These are phyloP conservation scores for Watersipora subatra DNA, from an alignment of 1,140 invertebrate species.

Conservation along the genomic window DNA sequence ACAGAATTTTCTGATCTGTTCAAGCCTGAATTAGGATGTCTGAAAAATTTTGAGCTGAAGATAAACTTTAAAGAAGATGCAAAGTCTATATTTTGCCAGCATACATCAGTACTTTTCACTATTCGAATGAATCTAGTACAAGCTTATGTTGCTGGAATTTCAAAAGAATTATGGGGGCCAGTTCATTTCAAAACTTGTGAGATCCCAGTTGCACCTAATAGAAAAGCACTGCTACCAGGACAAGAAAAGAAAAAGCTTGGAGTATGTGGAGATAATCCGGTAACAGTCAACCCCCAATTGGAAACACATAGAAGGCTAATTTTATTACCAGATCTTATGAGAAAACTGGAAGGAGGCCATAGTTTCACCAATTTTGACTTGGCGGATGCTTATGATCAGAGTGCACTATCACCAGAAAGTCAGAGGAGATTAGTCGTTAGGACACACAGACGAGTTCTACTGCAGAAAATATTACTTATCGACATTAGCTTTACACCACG, in stretches of 20 bases:
- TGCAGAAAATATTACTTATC: constrained; percentile 7
- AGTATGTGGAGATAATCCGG: background rate
- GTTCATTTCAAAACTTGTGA: too few relatives aligned
- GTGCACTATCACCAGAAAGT: background rate
- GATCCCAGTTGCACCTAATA: too few relatives aligned
- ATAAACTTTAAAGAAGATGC: constrained; percentile 11
- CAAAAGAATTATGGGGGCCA: constrained; percentile 9
- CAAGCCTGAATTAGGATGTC: constrained; percentile 7
- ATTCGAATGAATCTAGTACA: background rate
- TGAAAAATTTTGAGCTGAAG: constrained; percentile 10
- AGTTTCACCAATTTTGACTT: background rate
- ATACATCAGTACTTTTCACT: background rate
- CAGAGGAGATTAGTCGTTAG: background rate
- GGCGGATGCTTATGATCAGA: background rate
- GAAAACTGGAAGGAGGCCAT: constrained; percentile 4
- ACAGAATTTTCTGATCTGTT: constrained; percentile 4
- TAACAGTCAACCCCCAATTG: background rate
- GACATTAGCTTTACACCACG: constrained; percentile 7
- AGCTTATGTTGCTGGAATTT: constrained; percentile 1
- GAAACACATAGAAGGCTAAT: constrained; percentile 2
- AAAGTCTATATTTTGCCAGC: constrained; percentile 2
- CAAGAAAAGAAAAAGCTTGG: background rate
- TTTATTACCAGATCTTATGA: background rate
- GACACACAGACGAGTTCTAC: constrained; percentile 4
- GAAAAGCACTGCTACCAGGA: background rate